Evolutionary conservation across 2,797 vertebrate species (phyloP).

Genomic region (Falco rusticolus): DNA sequence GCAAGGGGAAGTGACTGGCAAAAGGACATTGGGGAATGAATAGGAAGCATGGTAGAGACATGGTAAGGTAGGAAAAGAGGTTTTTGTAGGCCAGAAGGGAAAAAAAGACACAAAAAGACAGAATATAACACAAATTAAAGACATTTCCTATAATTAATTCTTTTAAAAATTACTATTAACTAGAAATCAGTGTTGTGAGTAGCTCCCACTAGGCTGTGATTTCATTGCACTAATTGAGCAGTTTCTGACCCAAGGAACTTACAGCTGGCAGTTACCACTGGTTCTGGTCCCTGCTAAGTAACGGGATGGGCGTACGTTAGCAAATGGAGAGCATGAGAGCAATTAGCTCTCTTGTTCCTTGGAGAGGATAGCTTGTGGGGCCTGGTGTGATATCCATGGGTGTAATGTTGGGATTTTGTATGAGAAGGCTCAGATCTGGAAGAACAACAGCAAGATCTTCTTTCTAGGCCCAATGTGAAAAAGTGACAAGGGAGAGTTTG

Average conservation of each 20-base stretch:
- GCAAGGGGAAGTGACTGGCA: neutral
- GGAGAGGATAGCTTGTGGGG: neutral
- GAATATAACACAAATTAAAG: neutral
- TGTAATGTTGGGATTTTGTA: neutral
- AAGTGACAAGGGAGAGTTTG: neutral
- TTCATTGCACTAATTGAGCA: neutral
- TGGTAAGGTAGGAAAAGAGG: neutral
- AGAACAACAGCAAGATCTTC: neutral
- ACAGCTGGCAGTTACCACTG: neutral
- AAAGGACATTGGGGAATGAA: neutral
- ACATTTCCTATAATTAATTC: slow-evolving; percentile 14
- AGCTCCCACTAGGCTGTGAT: slow-evolving; percentile 4
- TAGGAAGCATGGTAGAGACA: neutral
- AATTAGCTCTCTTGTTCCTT: neutral
- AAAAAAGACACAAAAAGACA: neutral
- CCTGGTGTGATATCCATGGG: neutral
- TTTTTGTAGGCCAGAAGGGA: slow-evolving; percentile 28
- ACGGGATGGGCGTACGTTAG: neutral
- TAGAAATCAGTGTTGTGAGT: slow-evolving; percentile 13
- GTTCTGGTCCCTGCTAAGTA: neutral
- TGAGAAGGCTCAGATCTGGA: neutral
- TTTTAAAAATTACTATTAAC: neutral
- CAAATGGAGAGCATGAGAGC: neutral
- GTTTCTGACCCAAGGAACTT: slow-evolving; percentile 20
- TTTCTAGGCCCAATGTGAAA: neutral